phyloP scores from a whole-genome alignment of 1,140 invertebrate genomes.

The Megathymus violae region DNA sequence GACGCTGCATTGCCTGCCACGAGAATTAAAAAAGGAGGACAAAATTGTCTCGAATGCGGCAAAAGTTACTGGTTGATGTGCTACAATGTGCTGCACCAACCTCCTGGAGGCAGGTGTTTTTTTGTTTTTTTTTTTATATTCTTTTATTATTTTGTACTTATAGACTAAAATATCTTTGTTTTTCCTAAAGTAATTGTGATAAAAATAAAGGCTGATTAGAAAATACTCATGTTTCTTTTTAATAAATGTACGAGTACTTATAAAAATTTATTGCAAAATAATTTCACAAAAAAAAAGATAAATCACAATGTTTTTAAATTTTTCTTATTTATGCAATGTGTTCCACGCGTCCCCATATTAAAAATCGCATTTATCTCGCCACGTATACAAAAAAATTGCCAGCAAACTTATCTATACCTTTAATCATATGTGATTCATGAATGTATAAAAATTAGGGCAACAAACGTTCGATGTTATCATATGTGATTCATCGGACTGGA shows the following conservation, averaged over 20 bases:
- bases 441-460: too few species aligned
- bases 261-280: not conserved
- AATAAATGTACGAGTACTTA: not conserved
- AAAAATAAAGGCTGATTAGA: not conserved
- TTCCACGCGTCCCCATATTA: too few species aligned
- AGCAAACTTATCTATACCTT: too few species aligned
- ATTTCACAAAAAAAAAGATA: not conserved
- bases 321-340: not conserved
- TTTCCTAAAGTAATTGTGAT: not conserved
- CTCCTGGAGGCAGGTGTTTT: not conserved
- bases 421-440: too few species aligned
- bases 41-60: constrained; percentile 1
- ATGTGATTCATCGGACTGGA: too few species aligned
- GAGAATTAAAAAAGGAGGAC: not conserved
- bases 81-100: constrained; percentile 5
- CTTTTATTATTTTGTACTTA: constrained; percentile 1
- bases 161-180: not conserved
- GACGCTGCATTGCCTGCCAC: not conserved
- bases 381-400: too few species aligned
- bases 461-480: too few species aligned
- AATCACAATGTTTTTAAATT: not conserved
- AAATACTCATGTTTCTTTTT: not conserved
- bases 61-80: constrained; percentile 10
- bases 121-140: not conserved
- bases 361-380: too few species aligned